phyloP scores from a whole-genome alignment of 2,888 invertebrate species.

The Dryocosmus kuriphilus region DNA sequence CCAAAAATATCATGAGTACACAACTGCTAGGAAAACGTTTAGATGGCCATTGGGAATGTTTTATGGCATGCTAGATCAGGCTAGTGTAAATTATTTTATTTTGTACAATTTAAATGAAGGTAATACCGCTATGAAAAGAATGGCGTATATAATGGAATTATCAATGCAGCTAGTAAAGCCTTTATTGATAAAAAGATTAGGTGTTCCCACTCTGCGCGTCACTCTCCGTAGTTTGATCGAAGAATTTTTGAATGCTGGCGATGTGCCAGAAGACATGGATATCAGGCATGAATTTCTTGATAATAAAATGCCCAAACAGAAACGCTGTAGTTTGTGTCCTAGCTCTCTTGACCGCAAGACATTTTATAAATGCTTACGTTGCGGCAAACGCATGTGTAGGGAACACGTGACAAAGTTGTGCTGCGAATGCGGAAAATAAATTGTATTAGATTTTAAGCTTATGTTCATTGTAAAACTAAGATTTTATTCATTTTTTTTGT shows the following conservation, averaged over 20 bases:
- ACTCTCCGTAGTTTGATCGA: slow-evolving; percentile 3
- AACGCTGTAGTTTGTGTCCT: slow-evolving; percentile 40
- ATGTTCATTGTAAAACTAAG: no score
- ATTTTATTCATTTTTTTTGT: no score
- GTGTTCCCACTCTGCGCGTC: slow-evolving; percentile 8
- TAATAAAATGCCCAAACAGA: slow-evolving; percentile 44
- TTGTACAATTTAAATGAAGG: slow-evolving; percentile 46
- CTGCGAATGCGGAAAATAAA: slow-evolving; percentile 39
- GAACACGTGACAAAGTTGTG: slow-evolving; percentile 42
- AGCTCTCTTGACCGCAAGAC: slow-evolving; percentile 26
- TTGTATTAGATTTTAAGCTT: no score
- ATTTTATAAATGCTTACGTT: slow-evolving; percentile 31
- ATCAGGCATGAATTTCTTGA: slow-evolving; percentile 17
- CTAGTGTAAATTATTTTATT: slow-evolving; percentile 52
- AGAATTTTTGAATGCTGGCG: slow-evolving; percentile 20
- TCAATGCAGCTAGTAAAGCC: slow-evolving; percentile 16
- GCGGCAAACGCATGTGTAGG: slow-evolving; percentile 25
- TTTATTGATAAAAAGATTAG: not conserved
- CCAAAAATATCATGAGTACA: slow-evolving; percentile 48
- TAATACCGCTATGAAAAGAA: slow-evolving; percentile 25
- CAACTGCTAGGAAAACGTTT: slow-evolving; percentile 48
- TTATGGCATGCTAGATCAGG: slow-evolving; percentile 58
- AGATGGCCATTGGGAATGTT: slow-evolving; percentile 58
- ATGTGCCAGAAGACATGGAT: slow-evolving; percentile 31
- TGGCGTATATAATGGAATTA: slow-evolving; percentile 39